Percentiles rank a stretch among this genome's conserved stretches.
These are phyloP conservation scores for Acrossocheilus fasciatus DNA, from an alignment of 2,797 vertebrate species.

Conservation along the genomic window DNA sequence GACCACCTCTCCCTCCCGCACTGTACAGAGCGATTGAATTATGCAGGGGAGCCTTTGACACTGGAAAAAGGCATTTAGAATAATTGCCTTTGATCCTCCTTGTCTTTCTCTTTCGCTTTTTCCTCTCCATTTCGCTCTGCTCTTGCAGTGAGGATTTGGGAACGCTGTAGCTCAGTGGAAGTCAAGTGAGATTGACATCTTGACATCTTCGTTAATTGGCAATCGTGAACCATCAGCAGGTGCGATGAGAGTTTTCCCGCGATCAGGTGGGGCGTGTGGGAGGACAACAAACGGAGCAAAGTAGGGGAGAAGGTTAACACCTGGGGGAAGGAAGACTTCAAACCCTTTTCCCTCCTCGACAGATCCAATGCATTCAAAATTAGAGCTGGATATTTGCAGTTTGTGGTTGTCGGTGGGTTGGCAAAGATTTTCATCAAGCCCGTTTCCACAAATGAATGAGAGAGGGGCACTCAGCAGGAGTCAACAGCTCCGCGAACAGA, in stretches of 20 bases:
- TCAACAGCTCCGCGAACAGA: conserved; percentile 34
- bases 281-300: conserved; percentile 47
- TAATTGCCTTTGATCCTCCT: conserved; percentile 67
- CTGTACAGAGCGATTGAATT: conserved; percentile 67
- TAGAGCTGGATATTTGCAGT: conserved; percentile 51
- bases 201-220: conserved; percentile 77
- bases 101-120: conserved; percentile 32
- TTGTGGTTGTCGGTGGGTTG: conserved; percentile 55
- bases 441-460: conserved; percentile 37
- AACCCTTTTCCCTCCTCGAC: conserved; percentile 2
- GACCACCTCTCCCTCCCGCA: conserved; percentile 44
- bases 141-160: conserved; percentile 66
- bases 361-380: conserved; percentile 58
- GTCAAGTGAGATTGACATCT: conserved; percentile 77
- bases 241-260: conserved; percentile 62
- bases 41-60: conserved; percentile 72
- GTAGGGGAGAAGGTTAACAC: conserved; percentile 34
- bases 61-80: conserved; percentile 63
- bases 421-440: conserved; percentile 55
- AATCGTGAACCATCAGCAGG: conserved; percentile 69
- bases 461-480: conserved; percentile 46
- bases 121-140: conserved; percentile 41
- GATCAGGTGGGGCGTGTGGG: conserved; percentile 55
- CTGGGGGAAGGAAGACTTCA: conserved; percentile 37
- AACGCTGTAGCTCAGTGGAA: conserved; percentile 73